Evolutionary conservation across 92 coral and sea anemone species (phyloP), one percentile per base, ranked within the genome.

Genomic region (Parazoanthus atlanticus): DNA sequence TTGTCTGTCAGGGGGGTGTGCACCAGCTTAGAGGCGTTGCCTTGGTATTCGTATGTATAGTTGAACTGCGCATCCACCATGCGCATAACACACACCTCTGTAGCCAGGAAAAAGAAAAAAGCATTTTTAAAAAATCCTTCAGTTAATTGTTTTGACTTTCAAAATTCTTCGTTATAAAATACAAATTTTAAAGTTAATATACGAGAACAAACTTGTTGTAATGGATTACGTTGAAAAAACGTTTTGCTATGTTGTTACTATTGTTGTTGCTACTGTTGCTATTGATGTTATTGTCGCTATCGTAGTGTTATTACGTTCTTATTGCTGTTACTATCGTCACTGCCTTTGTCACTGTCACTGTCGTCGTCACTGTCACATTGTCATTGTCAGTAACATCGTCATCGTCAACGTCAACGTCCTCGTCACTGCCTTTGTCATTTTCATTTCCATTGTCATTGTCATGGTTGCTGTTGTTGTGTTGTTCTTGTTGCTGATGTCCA

Each of bases 1-100:
- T 97, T 97, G 90, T 97, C 99, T 84, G 99, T 97, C 89, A 97
- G 94, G 82, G 99, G 99, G 46, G 99, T 97, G 94, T 97, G 99
- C 52, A 97, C 99, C n/a, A 97, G 96, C 84, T 97, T 97, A 8
- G 96, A 92, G 41, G 98, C 98, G 74, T 97, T 97, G 43, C 99
- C 99, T 88, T 95, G 98, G 77, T 97, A 97, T 69, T 97, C 99
- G 89, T 94, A 97, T 6, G 99, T 97, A 89, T 97, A 97, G 85
- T 91, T 85, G 87, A 97, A 97, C 88, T 95, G 94, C 7, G 99
- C 99, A 86, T 97, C 99, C 71, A 97, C 96, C 98, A 97, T 97
- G 56, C 99, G 96, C 73, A 97, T 97, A 81, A 92, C 91, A 75
- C 96, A 94, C 10, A 79, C 89, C 56, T 91, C 98, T 96, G 87